Evolutionary conservation across 1,140 invertebrate genomes (phyloP).

Genomic region (Linepithema humile): DNA sequence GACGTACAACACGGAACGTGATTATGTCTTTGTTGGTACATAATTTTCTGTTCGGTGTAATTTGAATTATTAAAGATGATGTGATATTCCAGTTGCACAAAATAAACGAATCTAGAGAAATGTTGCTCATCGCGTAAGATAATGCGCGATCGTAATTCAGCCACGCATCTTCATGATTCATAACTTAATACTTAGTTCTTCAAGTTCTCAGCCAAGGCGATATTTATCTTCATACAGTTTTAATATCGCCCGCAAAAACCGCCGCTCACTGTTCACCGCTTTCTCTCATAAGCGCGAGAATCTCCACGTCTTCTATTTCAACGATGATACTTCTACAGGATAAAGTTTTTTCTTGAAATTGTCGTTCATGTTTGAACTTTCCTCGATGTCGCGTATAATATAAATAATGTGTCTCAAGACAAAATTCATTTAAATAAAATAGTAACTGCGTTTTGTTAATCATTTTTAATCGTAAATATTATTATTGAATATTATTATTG

Average conservation of each 20-base stretch:
- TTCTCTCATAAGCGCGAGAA: conserved; percentile 61
- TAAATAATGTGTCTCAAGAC: background rate
- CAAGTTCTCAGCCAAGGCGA: conserved; percentile 64
- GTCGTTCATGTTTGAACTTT: conserved; percentile 40
- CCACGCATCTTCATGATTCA: conserved; percentile 64
- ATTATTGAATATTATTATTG: no score
- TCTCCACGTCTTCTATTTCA: conserved; percentile 36
- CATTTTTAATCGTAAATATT: background rate
- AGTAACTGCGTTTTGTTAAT: background rate
- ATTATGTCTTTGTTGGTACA: background rate
- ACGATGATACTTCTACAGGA: conserved; percentile 11
- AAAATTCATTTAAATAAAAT: background rate
- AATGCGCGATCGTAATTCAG: conserved; percentile 58
- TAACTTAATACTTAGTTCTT: conserved; percentile 68
- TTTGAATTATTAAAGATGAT: background rate
- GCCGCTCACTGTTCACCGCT: conserved; percentile 53
- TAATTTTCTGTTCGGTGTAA: background rate
- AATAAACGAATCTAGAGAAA: background rate
- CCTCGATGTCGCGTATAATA: background rate
- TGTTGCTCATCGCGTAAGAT: conserved; percentile 12
- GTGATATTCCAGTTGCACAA: background rate
- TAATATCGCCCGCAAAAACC: conserved; percentile 72
- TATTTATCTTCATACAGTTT: conserved; percentile 79
- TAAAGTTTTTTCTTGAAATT: conserved; percentile 62
- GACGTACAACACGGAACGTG: background rate